Base-by-base conservation (phyloP, 2,888 invertebrate species). In the Orthonychiurus folsomi region DNA sequence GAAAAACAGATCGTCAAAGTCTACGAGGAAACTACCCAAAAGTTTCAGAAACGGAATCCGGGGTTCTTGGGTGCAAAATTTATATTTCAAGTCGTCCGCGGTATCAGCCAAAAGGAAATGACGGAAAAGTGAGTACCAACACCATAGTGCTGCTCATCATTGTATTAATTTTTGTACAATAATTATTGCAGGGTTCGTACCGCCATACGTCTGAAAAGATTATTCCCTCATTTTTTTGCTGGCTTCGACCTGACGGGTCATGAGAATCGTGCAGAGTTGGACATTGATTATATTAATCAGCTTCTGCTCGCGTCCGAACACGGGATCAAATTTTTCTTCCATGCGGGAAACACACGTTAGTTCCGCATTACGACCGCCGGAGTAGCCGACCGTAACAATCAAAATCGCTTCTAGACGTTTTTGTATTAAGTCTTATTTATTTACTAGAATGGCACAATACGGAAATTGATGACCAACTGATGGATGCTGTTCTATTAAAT, bases 161-260 rank as follows among this genome's bases (percentile, higher is more conserved):
- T 37, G 5, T 9, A 15, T 9, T 37, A 9, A 37, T 9, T 37
- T 37, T 37, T 15, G 15, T 37, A 15, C 37, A 37, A 37, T 37
- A n/a, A n/a, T n/a, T n/a, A n/a, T 37, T 37, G 5, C 26, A 71
- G 71, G 63, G 54, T 71, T 12, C 56, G 66, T 9, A 58, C 65
- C 1, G 69, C 71, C 1, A 54, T 62, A 1, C 52, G 60, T 23
- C 66, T 65, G 62, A 65, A 71, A 47, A 28, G 24, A 1, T 50
- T 50, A 9, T 83, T 84, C 75, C 85, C 88, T 0, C 80, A 85
- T n/a, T 82, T 85, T 64, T 79, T 89, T 50, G 86, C 84, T 26
- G 90, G 89, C 3, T 88, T 89, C 69, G 90, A 90, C 78, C 79
- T 91, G 64, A 88, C 89, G 0, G 89, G 89, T 0, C 86, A 86